Conservation (phyloP, 2,888 invertebrate genomes). For the Eristalinus aeneus region DNA sequence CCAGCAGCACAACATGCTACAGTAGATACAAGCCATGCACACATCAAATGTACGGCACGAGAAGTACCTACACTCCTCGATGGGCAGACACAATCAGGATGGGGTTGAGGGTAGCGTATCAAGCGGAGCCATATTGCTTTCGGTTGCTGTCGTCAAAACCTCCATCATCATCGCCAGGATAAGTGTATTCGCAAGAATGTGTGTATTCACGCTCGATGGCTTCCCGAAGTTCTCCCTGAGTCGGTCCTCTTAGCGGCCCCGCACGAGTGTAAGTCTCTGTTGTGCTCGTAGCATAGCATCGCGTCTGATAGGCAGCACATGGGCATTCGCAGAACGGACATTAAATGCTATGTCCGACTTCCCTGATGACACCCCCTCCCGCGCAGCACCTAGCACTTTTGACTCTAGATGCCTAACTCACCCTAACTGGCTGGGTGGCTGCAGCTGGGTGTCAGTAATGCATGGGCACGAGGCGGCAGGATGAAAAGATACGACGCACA, state of each 20-base stretch:
- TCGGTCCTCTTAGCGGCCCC: slow-evolving; percentile 12
- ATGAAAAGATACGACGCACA: slow-evolving; percentile 41
- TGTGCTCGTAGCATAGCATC: background rate
- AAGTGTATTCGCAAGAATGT: slow-evolving; percentile 52
- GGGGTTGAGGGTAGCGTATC: background rate
- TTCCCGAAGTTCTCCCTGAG: slow-evolving; percentile 13
- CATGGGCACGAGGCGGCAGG: slow-evolving; percentile 30
- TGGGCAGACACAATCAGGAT: slow-evolving; percentile 1
- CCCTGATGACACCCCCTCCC: slow-evolving; percentile 15
- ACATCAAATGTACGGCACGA: background rate
- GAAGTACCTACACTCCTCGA: background rate
- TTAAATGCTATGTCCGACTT: slow-evolving; percentile 3
- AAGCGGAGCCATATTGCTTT: slow-evolving; percentile 30
- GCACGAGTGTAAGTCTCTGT: background rate
- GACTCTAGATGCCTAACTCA: background rate
- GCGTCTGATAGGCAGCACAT: slow-evolving; percentile 20
- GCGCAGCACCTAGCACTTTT: background rate
- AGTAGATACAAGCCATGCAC: background rate
- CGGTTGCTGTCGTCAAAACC: slow-evolving; percentile 39
- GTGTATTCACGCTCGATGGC: slow-evolving; percentile 35
- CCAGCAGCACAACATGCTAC: slow-evolving; percentile 43
- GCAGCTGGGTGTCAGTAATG: slow-evolving; percentile 31
- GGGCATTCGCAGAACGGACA: slow-evolving; percentile 20
- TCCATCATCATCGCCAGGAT: slow-evolving; percentile 39
- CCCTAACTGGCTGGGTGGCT: background rate